Base-by-base conservation (phyloP, 2,888 invertebrate genomes). In the Zygaena filipendulae region DNA sequence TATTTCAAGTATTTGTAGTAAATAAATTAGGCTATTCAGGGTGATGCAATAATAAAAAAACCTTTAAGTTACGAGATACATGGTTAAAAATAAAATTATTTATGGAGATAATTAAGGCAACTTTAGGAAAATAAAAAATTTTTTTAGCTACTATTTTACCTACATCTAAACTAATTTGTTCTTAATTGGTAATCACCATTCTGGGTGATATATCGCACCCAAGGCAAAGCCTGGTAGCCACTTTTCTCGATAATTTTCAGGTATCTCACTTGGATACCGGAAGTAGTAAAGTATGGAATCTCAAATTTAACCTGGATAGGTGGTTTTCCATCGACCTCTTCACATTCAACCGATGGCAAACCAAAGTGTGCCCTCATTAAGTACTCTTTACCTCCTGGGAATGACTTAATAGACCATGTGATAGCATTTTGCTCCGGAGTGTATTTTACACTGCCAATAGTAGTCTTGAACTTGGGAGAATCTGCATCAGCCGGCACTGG, bases 161-260 rank as follows among this genome's bases (percentile, higher is more conserved):
- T 16, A 16, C 7, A 32, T 38, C 32, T 35, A 27, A 35, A 52
- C 81, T 81, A 95, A 74, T 93, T 94, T 43, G 95, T 98, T 69
- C 98, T 86, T 42, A 98, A 80, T 61, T 98, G 97, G 64, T 99
- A 98, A 68, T 99, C 98, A 27, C 98, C 98, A 64, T 98, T 98
- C 64, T 98, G 97, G 21, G 98, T 99, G 41, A 99, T 98, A 63
- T 98, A 99, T n/a, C 98, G 83, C 3, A 98, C 98, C 98, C 98
- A 98, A 0, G 98, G 98, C 38, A 99, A 64, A 1, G 98, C 98
- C 71, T 98, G 98, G 66, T 98, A 98, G 0, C 98, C 98, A 67
- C 96, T 97, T 75, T 99, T 98, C 59, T 98, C 98, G 51, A 99
- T 98, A 49, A 98, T 98, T 74, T 97, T 97, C 58, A 97, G 79